These are phyloP conservation scores for Mythimna vitellina DNA, from an alignment of 2,888 invertebrate genomes.

Conservation along the genomic window DNA sequence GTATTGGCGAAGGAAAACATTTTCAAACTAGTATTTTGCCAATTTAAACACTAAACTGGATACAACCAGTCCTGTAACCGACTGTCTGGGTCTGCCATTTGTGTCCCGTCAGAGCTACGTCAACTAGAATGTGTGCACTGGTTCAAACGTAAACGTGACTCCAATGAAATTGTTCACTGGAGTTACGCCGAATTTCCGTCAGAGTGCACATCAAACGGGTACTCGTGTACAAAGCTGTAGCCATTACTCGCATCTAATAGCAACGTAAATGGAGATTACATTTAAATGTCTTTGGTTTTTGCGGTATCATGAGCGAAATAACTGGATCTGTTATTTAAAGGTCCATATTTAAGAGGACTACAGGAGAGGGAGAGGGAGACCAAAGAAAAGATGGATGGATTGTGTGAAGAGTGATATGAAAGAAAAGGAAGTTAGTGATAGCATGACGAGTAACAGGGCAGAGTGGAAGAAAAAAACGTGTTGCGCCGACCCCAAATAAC, in stretches of 20 bases:
- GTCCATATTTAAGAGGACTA: too few species aligned
- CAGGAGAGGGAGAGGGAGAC: too few species aligned
- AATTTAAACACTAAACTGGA: background rate
- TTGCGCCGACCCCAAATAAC: too few species aligned
- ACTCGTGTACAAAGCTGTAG: constrained; percentile 16
- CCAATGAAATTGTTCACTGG: constrained; percentile 25
- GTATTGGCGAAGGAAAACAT: too few species aligned
- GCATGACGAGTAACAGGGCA: too few species aligned
- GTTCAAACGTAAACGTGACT: constrained; percentile 29
- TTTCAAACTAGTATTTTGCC: background rate
- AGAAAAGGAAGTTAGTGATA: too few species aligned
- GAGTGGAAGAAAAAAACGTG: too few species aligned
- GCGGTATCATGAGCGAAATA: background rate
- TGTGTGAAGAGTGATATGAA: too few species aligned
- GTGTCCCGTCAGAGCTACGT: background rate
- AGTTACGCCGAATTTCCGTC: constrained; percentile 32
- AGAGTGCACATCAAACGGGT: constrained; percentile 39
- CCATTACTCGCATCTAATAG: background rate
- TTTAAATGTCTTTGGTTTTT: background rate
- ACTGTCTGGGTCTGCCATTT: background rate
- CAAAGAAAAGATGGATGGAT: too few species aligned
- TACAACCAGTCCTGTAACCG: background rate
- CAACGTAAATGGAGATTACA: constrained; percentile 5
- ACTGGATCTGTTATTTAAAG: background rate
- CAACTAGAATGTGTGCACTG: constrained; percentile 6